These are phyloP conservation scores for Pseudorasbora parva DNA, from an alignment of 2,113 vertebrate genomes.

Conservation along the genomic window DNA sequence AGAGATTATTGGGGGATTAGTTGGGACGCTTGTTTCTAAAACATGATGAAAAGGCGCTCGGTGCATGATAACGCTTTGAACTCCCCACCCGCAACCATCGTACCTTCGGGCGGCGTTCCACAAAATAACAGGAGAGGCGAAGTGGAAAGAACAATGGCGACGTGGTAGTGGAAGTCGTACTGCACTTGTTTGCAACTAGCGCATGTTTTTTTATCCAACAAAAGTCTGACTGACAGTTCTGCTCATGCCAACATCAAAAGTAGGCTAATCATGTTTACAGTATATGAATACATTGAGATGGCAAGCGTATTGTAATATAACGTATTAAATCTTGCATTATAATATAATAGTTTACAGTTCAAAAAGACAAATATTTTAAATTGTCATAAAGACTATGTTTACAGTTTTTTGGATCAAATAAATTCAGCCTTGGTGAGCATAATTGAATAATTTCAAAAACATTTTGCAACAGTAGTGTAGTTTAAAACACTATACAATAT, in stretches of 20 bases:
- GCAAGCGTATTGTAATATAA: background rate
- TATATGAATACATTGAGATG: background rate
- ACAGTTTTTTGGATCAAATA: no score
- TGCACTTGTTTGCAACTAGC: background rate
- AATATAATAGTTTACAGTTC: no score
- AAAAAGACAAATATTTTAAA: no score
- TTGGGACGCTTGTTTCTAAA: constrained; percentile 83
- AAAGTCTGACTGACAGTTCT: background rate
- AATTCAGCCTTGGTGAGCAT: no score
- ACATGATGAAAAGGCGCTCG: constrained; percentile 83
- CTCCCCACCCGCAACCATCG: constrained; percentile 73
- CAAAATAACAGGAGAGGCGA: constrained; percentile 61
- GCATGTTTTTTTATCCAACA: background rate
- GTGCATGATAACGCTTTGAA: constrained; percentile 81
- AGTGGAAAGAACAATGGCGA: constrained; percentile 55
- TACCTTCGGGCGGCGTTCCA: constrained; percentile 70
- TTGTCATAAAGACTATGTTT: no score
- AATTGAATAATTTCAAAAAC: no score
- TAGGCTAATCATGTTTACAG: constrained; percentile 5
- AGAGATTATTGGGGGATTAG: constrained; percentile 85
- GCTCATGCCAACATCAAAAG: background rate
- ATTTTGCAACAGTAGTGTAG: background rate
- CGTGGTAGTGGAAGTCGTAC: constrained; percentile 12
- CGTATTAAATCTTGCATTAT: background rate
- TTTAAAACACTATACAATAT: background rate